Percentiles rank a stretch among this genome's conserved stretches.
These are phyloP conservation scores for Oryzias curvinotus DNA, from an alignment of 2,113 vertebrate species.

Conservation along the genomic window DNA sequence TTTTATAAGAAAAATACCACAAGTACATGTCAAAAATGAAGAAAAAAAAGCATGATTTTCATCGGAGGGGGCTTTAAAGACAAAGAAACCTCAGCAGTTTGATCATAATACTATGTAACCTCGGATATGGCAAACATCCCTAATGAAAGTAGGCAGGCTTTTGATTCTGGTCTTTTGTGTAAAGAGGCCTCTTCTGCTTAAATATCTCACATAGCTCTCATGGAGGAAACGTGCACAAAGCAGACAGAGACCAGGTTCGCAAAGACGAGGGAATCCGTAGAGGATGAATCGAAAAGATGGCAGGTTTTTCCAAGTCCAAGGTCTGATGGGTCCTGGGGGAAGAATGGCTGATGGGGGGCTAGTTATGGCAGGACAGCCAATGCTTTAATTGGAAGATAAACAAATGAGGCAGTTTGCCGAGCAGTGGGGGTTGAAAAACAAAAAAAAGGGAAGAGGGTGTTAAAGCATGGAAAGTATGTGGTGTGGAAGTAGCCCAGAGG, in stretches of 20 bases:
- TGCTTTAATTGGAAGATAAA: conserved; percentile 52
- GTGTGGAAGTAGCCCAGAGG: conserved; percentile 42
- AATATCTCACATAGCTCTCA: conserved; percentile 43
- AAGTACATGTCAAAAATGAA: too few species aligned
- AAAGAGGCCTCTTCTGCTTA: conserved; percentile 10
- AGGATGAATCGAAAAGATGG: conserved; percentile 15
- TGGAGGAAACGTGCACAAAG: conserved; percentile 41
- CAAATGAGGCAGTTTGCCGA: conserved; percentile 43
- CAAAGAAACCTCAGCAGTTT: too few species aligned
- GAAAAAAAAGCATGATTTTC: too few species aligned
- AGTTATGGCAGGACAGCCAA: conserved; percentile 44
- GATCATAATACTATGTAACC: too few species aligned
- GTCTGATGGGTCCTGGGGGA: conserved; percentile 27
- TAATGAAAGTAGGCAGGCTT: conserved; percentile 1
- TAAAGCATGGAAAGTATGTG: conserved; percentile 44
- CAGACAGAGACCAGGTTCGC: conserved; percentile 19
- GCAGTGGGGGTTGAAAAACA: not conserved
- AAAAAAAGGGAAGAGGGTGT: conserved; percentile 32
- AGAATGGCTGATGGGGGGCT: conserved; percentile 26
- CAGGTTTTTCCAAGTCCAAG: conserved; percentile 26
- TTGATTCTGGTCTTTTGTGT: conserved; percentile 9
- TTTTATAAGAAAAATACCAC: too few species aligned
- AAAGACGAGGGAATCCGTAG: conserved; percentile 2
- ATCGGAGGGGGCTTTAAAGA: too few species aligned
- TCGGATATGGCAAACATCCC: too few species aligned